Percentiles rank a stretch among this genome's conserved stretches.
Evolutionary conservation across 2,113 vertebrate species (phyloP).

Genomic region (Todiramphus saurophagus): DNA sequence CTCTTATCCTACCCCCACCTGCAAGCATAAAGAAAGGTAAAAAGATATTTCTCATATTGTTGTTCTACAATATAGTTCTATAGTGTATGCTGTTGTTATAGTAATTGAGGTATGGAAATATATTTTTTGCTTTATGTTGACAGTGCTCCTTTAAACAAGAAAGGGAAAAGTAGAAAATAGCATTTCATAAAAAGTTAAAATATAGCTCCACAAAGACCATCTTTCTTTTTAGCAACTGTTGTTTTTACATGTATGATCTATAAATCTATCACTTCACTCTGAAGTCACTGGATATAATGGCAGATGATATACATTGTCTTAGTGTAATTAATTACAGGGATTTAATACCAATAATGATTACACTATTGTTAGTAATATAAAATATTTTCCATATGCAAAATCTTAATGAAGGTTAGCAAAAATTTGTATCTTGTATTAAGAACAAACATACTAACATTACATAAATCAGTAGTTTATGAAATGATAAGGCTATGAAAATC

Average conservation of each 20-base stretch:
- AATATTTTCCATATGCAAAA: background rate
- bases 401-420: background rate
- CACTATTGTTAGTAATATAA: background rate
- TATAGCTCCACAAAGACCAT: conserved; percentile 17
- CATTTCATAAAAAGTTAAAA: conserved; percentile 30
- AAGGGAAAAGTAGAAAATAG: conserved; percentile 44
- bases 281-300: background rate
- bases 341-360: background rate
- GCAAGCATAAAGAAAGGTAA: background rate
- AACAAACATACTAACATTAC: background rate
- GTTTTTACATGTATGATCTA: background rate
- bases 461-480: background rate
- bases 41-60: background rate
- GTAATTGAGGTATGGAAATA: conserved; percentile 33
- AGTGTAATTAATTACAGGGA: background rate
- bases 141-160: conserved; percentile 32
- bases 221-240: conserved; percentile 45
- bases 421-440: background rate
- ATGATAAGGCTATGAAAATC: background rate
- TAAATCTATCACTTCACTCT: conserved; percentile 23
- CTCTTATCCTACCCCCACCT: background rate
- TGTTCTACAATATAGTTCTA: background rate
- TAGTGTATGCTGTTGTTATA: background rate
- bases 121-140: conserved; percentile 34
- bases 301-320: background rate